phyloP scores from a whole-genome alignment of 2,113 vertebrate species.

The Corvus moneduloides region DNA sequence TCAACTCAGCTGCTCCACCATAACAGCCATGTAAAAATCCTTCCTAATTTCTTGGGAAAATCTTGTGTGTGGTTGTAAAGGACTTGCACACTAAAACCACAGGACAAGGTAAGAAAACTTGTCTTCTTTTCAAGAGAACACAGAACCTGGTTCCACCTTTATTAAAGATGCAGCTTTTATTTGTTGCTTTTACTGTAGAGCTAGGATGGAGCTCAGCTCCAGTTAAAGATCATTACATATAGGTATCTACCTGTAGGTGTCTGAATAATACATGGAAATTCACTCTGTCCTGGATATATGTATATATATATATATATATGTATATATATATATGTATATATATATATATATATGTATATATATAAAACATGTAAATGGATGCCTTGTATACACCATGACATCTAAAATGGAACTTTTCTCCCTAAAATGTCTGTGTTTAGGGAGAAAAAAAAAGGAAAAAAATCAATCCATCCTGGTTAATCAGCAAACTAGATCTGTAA shows the following conservation, averaged over 20 bases:
- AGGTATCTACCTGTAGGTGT: neutral
- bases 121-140: neutral
- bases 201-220: neutral
- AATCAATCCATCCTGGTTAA: neutral
- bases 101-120: neutral
- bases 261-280: neutral
- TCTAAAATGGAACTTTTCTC: neutral
- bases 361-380: neutral
- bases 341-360: neutral
- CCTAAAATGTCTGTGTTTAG: neutral
- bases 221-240: neutral
- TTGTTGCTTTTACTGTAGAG: neutral
- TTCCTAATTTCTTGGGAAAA: neutral
- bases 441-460: rapidly evolving
- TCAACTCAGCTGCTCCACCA: neutral
- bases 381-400: neutral
- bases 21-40: neutral
- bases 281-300: neutral
- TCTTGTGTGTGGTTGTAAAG: neutral
- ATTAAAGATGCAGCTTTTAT: neutral
- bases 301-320: neutral
- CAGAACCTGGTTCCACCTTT: neutral
- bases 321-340: too few species aligned
- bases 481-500: neutral
- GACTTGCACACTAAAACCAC: neutral